phyloP scores from a whole-genome alignment of 1,140 invertebrate genomes.

The Uloborus diversus region DNA sequence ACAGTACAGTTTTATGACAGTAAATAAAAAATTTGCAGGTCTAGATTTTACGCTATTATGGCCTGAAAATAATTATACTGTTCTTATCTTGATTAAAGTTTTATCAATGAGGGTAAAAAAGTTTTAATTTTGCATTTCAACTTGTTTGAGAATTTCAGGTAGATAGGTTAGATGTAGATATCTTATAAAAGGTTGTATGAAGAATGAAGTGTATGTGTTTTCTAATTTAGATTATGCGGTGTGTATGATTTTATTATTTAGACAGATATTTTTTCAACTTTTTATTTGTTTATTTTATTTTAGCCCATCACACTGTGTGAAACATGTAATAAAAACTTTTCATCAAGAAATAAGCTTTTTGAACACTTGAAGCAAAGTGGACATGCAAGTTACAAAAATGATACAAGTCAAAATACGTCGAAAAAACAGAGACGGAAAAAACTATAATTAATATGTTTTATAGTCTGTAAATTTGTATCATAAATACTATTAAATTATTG shows the following conservation, averaged over 20 bases:
- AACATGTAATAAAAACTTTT: slow-evolving; percentile 26
- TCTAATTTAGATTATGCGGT: background rate
- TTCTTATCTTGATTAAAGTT: no score
- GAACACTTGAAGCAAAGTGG: slow-evolving; percentile 42
- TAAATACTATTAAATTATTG: no score
- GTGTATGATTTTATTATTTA: background rate
- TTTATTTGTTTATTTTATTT: slow-evolving; percentile 9
- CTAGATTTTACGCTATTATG: no score
- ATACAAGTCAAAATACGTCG: background rate
- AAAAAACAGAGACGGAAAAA: slow-evolving; percentile 27
- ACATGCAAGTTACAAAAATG: slow-evolving; percentile 36
- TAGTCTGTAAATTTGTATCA: no score
- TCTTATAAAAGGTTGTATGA: no score
- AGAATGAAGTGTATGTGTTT: background rate
- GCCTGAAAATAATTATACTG: no score
- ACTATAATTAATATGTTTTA: no score
- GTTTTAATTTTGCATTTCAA: background rate
- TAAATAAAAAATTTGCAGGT: background rate
- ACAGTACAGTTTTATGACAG: no score
- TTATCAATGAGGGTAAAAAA: slow-evolving; percentile 12
- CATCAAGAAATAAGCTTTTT: slow-evolving; percentile 49
- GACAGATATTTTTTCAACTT: background rate
- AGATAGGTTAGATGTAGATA: no score
- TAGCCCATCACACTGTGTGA: slow-evolving; percentile 31
- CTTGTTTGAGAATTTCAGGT: no score